These are phyloP conservation scores for Crocuta crocuta DNA, from an alignment of 2,113 vertebrate genomes.

Conservation along the genomic window DNA sequence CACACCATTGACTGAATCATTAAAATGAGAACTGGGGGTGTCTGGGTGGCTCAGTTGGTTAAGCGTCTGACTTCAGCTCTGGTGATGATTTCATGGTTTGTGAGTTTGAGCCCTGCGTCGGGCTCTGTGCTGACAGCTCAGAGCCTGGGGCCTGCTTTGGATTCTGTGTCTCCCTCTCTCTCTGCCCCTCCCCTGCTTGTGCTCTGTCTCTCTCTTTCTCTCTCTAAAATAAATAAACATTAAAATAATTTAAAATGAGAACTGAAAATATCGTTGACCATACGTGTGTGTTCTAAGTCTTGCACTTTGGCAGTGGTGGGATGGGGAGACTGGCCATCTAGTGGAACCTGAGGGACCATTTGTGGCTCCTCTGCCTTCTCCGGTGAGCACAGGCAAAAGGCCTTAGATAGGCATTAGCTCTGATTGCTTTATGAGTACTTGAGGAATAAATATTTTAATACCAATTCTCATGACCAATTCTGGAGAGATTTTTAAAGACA, in stretches of 20 bases:
- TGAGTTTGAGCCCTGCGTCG: too few relatives aligned
- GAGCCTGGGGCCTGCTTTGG: too few relatives aligned
- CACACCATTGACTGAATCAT: background rate
- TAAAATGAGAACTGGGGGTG: background rate
- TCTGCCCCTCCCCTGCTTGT: too few relatives aligned
- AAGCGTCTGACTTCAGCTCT: too few relatives aligned
- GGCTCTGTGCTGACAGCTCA: too few relatives aligned
- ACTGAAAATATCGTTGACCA: background rate
- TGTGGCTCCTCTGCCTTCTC: background rate
- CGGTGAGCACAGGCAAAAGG: background rate
- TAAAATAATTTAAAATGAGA: background rate
- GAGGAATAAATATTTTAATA: background rate
- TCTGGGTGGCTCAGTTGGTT: too few relatives aligned
- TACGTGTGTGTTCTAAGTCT: background rate
- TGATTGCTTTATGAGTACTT: background rate
- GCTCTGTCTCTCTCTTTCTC: too few relatives aligned
- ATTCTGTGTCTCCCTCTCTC: too few relatives aligned
- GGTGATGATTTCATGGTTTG: too few relatives aligned
- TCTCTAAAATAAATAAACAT: too few relatives aligned
- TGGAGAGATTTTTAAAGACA: conserved; percentile 37
- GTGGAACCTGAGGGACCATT: too few relatives aligned
- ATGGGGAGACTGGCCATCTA: background rate
- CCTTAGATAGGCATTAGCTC: background rate
- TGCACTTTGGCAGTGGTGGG: background rate
- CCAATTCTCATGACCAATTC: background rate